Base-by-base conservation (phyloP, 2,113 vertebrate genomes). In the Choloepus hoffmanni region DNA sequence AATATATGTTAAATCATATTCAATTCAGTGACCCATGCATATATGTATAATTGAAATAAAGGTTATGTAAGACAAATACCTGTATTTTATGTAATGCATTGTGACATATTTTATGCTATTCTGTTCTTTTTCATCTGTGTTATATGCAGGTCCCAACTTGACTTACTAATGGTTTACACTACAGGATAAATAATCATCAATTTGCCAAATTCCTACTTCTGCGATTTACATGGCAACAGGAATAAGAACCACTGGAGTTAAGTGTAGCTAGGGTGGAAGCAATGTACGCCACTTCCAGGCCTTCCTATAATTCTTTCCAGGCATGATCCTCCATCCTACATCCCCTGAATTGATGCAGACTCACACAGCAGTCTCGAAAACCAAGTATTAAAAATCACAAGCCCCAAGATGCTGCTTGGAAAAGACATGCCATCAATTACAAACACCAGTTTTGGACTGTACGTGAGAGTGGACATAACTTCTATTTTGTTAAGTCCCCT, bases 121-220 rank as follows among this genome's bases (percentile, higher is more conserved):
- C 65, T 85, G 16, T 62, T 13, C 11, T 43, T 85, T 77, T 74
- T 82, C 14, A 45, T 93, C 23, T 89, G 94, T 84, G 16, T 85
- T 48, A 84, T 92, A 50, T 62, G 21, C 24, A 70, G 6, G 15
- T 79, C 23, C 90, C 16, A 84, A 70, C 7, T n/a, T 91, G 26
- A 82, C 36, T 82, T 95, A 73, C 30, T 63, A 77, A 73, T 33
- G 86, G 85, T 55, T 96, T 93, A 19, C 12, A 45, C 2, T 40
- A 50, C 79, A 8, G 4, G 16, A 77, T 87, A 90, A 76, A 81
- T 70, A 85, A n/a, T 1, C 48, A 55, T 83, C 21, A 48, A 55
- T 43, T 24, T 65, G 18, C 24, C 26, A 81, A n/a, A 89, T 58
- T 65, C 33, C 36, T 72, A 73, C 6, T 63, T 65, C 55, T 79